Conservation (phyloP, 2,797 vertebrate genomes). For the Tenualosa ilisha region DNA sequence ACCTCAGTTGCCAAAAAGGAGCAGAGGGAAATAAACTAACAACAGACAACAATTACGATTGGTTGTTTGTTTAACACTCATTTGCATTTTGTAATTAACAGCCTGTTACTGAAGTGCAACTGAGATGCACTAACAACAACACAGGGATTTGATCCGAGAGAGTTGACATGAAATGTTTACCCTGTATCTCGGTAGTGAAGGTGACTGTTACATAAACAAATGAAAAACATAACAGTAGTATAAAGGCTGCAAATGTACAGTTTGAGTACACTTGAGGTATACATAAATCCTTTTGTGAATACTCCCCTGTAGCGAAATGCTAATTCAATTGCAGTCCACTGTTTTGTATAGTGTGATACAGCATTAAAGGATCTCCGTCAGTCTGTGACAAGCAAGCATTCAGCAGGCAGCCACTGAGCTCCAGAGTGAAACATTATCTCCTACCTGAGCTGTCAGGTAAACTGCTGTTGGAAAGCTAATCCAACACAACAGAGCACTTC, state of each 20-base stretch:
- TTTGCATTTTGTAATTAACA: slow-evolving; percentile 12
- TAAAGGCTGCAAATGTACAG: neutral
- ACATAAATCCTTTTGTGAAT: neutral
- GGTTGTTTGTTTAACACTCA: slow-evolving; percentile 13
- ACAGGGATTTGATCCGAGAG: neutral
- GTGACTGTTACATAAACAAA: neutral
- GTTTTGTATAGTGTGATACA: neutral
- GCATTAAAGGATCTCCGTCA: neutral
- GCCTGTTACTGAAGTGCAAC: neutral
- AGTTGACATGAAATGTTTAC: neutral
- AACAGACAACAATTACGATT: neutral
- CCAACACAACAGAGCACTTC: slow-evolving; percentile 33
- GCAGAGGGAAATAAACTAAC: neutral
- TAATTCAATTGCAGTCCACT: neutral
- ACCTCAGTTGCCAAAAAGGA: neutral
- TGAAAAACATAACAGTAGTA: neutral
- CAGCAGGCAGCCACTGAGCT: neutral
- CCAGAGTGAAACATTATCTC: slow-evolving; percentile 20
- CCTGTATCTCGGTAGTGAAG: neutral
- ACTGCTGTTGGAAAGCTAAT: slow-evolving; percentile 37
- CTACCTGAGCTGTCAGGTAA: slow-evolving; percentile 33
- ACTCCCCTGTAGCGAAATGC: neutral
- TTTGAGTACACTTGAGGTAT: neutral
- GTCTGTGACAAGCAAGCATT: neutral
- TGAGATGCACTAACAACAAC: neutral